A percentile compares a stretch with the other conserved stretches of the same genome.
These are phyloP conservation scores for Phalacrocorax pelagicus DNA, from an alignment of 2,113 vertebrate species.

Conservation along the genomic window DNA sequence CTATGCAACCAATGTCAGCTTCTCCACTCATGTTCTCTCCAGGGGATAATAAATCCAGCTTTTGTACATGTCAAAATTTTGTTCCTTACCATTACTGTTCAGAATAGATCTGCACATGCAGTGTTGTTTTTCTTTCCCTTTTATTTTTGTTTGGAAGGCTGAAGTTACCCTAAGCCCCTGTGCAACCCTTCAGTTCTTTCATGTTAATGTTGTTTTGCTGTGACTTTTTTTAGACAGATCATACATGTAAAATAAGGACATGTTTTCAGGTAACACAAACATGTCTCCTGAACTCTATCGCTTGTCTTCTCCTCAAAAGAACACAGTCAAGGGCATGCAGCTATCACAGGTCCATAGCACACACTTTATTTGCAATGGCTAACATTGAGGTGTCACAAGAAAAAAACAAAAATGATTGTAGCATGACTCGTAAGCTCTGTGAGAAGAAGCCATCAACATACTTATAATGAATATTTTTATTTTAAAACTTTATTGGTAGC, in stretches of 20 bases:
- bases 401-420: background rate
- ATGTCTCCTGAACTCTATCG: background rate
- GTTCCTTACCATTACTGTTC: conserved; percentile 3
- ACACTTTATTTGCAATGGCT: background rate
- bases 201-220: background rate
- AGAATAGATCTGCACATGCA: background rate
- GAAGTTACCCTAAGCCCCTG: background rate
- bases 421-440: background rate
- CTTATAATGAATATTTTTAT: background rate
- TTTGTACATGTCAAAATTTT: conserved; percentile 57
- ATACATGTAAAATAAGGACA: background rate
- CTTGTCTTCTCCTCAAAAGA: background rate
- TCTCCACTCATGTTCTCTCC: conserved; percentile 53
- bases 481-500: background rate
- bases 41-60: conserved; percentile 49
- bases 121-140: background rate
- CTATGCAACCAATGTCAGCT: conserved; percentile 43
- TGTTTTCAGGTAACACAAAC: background rate
- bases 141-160: background rate
- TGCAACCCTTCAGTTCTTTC: background rate
- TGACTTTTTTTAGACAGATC: background rate
- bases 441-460: background rate
- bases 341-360: background rate
- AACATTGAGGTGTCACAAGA: background rate
- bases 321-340: background rate